Evolutionary conservation across 2,888 invertebrate genomes (phyloP).

Genomic region (Coecobrya sp.): DNA sequence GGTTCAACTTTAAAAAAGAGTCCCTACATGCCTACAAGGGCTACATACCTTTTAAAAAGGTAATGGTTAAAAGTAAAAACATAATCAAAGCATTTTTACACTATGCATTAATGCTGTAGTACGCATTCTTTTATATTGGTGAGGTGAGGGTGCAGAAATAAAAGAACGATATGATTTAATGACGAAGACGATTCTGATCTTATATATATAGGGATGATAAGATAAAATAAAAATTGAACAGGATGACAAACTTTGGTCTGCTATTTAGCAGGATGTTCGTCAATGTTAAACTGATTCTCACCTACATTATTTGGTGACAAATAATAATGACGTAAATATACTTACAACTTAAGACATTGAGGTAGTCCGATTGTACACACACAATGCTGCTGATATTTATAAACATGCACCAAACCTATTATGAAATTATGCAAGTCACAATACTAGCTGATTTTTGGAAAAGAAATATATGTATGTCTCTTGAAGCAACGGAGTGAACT

Average conservation of each 20-base stretch:
- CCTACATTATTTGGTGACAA: too few species aligned
- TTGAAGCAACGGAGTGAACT: conserved; percentile 20
- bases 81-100: neutral
- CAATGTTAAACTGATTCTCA: too few species aligned
- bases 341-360: too few species aligned
- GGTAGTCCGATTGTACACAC: neutral
- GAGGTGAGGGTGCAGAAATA: too few species aligned
- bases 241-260: too few species aligned
- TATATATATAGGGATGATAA: too few species aligned
- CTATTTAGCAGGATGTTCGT: too few species aligned
- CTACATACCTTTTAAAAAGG: neutral
- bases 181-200: neutral
- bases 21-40: neutral
- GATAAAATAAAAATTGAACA: too few species aligned
- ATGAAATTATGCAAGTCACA: conserved; percentile 19
- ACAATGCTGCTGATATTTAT: neutral
- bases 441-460: conserved; percentile 9
- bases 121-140: too few species aligned
- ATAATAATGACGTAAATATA: too few species aligned
- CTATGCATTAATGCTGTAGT: too few species aligned
- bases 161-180: neutral
- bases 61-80: neutral
- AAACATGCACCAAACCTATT: neutral
- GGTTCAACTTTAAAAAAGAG: neutral
- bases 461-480: neutral